Percentiles rank a stretch among this genome's conserved stretches.
Evolutionary conservation across 2,113 vertebrate species (phyloP).

Genomic region (Crypturellus undulatus): DNA sequence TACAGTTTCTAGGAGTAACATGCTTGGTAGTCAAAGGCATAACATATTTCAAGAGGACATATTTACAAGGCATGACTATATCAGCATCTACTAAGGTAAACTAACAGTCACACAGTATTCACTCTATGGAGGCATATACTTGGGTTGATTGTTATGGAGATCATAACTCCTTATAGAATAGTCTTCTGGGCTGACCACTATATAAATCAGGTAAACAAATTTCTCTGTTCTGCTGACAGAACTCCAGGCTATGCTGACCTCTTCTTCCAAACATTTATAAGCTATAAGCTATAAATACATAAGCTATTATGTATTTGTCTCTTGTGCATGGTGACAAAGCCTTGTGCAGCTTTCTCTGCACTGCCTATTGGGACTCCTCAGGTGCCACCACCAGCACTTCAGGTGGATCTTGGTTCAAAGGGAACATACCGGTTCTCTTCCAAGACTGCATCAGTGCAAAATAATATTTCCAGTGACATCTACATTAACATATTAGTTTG

Average conservation of each 20-base stretch:
- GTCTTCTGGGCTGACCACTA: not conserved
- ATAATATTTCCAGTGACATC: not conserved
- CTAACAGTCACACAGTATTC: not conserved
- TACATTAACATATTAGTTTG: not conserved
- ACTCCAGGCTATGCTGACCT: no score
- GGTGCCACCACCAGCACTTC: not conserved
- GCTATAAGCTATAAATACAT: no score
- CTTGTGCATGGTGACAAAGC: fast-evolving
- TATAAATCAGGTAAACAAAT: not conserved
- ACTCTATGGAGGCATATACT: not conserved
- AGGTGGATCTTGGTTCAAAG: not conserved
- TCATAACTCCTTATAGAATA: not conserved
- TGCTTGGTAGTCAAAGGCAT: not conserved
- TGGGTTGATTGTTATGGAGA: not conserved
- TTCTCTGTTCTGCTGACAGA: not conserved
- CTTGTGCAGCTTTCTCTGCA: not conserved
- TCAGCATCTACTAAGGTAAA: not conserved
- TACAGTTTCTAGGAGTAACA: not conserved
- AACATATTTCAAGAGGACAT: not conserved
- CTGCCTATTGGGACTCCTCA: not conserved
- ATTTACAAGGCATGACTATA: not conserved
- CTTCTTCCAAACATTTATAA: not conserved
- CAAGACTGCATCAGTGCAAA: not conserved
- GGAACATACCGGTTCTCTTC: not conserved
- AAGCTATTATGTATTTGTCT: not conserved